A percentile compares a stretch with the other conserved stretches of the same genome.
These are phyloP conservation scores for Platycheirus rosarum DNA, from an alignment of 2,888 invertebrate species.

Conservation along the genomic window DNA sequence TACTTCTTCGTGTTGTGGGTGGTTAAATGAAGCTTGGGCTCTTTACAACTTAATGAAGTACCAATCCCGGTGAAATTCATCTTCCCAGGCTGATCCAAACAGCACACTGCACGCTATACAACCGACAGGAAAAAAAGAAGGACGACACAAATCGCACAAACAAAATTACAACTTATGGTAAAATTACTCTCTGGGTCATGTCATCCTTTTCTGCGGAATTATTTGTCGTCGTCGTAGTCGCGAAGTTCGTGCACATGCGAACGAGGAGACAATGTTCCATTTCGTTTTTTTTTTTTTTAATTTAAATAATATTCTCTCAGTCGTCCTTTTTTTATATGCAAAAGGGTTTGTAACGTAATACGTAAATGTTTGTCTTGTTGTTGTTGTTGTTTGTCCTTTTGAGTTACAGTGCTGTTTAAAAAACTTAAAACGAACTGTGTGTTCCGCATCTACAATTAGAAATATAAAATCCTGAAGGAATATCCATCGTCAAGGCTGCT, in stretches of 20 bases:
- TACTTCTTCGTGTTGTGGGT: too few relatives aligned
- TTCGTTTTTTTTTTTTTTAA: not conserved
- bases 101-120: not conserved
- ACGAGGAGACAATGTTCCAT: constrained; percentile 14
- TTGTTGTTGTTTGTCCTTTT: not conserved
- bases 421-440: constrained; percentile 42
- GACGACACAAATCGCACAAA: constrained; percentile 41
- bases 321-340: constrained; percentile 23
- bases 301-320: constrained; percentile 1
- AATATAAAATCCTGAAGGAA: constrained; percentile 52
- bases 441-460: constrained; percentile 60
- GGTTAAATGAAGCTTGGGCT: too few relatives aligned
- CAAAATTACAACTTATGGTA: constrained; percentile 71
- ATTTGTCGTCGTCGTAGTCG: constrained; percentile 43
- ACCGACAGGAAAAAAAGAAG: constrained; percentile 2
- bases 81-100: not conserved
- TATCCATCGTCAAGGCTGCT: constrained; percentile 23
- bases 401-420: constrained; percentile 24
- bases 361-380: not conserved
- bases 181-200: constrained; percentile 69
- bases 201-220: constrained; percentile 57
- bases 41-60: not conserved
- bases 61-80: not conserved
- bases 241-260: constrained; percentile 43
- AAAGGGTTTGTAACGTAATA: too few relatives aligned